These are phyloP conservation scores for Desmodus rotundus DNA, from an alignment of 2,113 vertebrate genomes.

Conservation along the genomic window DNA sequence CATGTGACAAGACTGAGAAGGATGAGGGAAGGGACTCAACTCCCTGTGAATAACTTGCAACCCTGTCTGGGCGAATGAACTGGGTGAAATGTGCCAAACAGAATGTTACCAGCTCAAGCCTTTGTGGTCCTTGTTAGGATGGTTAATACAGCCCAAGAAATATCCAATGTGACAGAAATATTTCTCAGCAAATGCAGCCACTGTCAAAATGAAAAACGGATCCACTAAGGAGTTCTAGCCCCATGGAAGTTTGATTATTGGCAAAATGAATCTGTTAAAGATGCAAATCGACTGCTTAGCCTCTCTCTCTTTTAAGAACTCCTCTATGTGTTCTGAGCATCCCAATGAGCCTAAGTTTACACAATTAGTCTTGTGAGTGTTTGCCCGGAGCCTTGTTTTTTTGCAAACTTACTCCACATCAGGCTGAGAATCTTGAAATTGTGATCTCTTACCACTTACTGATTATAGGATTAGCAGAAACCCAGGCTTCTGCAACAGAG, in stretches of 20 bases:
- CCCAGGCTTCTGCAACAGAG: neutral
- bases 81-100: neutral
- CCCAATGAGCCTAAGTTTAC: neutral
- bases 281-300: neutral
- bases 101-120: neutral
- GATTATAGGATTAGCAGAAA: neutral
- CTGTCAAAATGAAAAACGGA: neutral
- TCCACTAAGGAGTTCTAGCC: neutral
- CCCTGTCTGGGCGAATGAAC: neutral
- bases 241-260: constrained; percentile 4
- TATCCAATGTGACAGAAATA: constrained; percentile 18
- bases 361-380: neutral
- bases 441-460: neutral
- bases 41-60: neutral
- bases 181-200: constrained; percentile 35
- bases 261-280: constrained; percentile 22
- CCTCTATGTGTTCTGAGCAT: neutral
- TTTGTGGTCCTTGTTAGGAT: neutral
- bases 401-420: neutral
- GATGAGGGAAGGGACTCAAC: neutral
- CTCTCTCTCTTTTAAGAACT: neutral
- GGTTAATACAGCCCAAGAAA: neutral
- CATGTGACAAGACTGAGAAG: neutral
- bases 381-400: neutral
- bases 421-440: neutral